A percentile compares a stretch with the other conserved stretches of the same genome.
Evolutionary conservation across 2,797 vertebrate species (phyloP).

Genomic region (Eutrigla gurnardus): DNA sequence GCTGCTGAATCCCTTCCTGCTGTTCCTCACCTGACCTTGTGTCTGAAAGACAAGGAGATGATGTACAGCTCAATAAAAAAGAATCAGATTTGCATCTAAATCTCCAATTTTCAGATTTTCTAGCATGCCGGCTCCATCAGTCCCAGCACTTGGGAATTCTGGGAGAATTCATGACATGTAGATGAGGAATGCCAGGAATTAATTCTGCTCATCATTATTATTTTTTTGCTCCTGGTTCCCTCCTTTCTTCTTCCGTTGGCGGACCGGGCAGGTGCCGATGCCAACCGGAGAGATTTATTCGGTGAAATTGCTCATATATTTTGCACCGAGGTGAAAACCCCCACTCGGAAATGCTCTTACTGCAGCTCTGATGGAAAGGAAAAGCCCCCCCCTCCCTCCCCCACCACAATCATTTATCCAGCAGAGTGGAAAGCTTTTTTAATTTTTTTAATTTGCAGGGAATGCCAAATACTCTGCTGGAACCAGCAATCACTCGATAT

Average conservation of each 20-base stretch:
- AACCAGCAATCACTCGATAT: constrained; percentile 13
- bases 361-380: constrained; percentile 59
- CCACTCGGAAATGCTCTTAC: constrained; percentile 44
- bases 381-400: background rate
- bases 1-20: background rate
- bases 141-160: background rate
- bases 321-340: constrained; percentile 49
- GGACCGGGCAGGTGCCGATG: constrained; percentile 48
- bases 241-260: constrained; percentile 42
- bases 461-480: constrained; percentile 52
- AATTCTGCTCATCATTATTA: constrained; percentile 34
- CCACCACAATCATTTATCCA: constrained; percentile 52
- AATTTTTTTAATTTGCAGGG: background rate
- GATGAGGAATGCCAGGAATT: constrained; percentile 42
- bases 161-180: constrained; percentile 15
- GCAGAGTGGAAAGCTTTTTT: constrained; percentile 44
- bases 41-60: constrained; percentile 10
- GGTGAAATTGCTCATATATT: constrained; percentile 54
- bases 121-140: constrained; percentile 3
- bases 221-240: constrained; percentile 19
- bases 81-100: constrained; percentile 11
- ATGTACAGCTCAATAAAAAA: background rate
- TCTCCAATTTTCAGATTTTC: constrained; percentile 19
- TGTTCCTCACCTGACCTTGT: constrained; percentile 16
- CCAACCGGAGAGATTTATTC: constrained; percentile 64